Conservation (phyloP, 2,888 invertebrate species). For the Macrosoma leucophasiata region DNA sequence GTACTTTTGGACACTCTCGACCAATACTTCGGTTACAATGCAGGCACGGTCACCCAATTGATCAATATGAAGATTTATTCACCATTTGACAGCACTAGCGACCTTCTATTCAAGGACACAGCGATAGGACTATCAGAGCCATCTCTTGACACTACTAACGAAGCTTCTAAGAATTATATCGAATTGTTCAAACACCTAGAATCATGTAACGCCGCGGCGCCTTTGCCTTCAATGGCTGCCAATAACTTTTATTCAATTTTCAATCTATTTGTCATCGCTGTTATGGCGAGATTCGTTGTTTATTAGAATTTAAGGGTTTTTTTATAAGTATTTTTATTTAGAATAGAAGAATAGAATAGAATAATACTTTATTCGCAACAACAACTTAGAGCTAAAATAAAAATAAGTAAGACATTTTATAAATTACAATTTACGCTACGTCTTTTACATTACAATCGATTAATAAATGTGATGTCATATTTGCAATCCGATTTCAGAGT, state of each 20-base stretch:
- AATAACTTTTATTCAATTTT: constrained; percentile 40
- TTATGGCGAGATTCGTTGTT: constrained; percentile 36
- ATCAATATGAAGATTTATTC: constrained; percentile 76
- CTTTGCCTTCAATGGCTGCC: constrained; percentile 30
- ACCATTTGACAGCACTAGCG: constrained; percentile 62
- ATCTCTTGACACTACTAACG: constrained; percentile 38
- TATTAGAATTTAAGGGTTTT: no score
- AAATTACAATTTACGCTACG: no score
- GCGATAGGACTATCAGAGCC: constrained; percentile 73
- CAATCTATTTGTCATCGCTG: constrained; percentile 36
- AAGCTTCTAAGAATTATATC: constrained; percentile 72
- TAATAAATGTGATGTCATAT: no score
- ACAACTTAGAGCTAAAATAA: no score
- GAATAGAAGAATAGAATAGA: no score
- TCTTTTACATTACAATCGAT: no score
- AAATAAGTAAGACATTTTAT: no score
- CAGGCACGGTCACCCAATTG: constrained; percentile 40
- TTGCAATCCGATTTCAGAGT: no score
- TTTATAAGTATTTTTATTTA: no score
- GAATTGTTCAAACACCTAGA: constrained; percentile 68
- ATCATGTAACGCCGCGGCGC: constrained; percentile 44
- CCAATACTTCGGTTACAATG: constrained; percentile 67
- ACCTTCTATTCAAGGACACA: constrained; percentile 79
- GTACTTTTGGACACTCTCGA: constrained; percentile 64
- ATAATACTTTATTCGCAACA: no score